phyloP scores from a whole-genome alignment of 2,113 vertebrate genomes.

The Cololabis saira region DNA sequence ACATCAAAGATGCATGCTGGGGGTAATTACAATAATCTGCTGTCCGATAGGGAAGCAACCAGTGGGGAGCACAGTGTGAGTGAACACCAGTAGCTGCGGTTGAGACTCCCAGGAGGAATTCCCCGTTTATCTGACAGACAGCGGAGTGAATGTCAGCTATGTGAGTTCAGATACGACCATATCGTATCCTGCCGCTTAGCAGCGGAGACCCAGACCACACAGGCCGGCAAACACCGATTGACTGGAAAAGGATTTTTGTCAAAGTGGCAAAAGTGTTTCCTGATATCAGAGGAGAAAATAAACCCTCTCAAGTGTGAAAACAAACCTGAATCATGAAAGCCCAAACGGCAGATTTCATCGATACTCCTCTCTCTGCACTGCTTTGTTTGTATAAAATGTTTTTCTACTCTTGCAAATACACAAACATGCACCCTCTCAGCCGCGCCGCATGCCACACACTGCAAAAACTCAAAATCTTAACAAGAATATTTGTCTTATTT shows the following conservation, averaged over 20 bases:
- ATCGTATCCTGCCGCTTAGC: constrained; percentile 46
- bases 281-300: constrained; percentile 60
- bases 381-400: constrained; percentile 35
- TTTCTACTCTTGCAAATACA: constrained; percentile 20
- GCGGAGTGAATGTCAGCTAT: constrained; percentile 55
- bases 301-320: not conserved
- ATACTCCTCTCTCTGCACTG: constrained; percentile 18
- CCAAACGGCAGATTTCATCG: constrained; percentile 48
- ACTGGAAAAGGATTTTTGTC: constrained; percentile 48
- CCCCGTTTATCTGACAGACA: constrained; percentile 53
- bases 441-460: not conserved
- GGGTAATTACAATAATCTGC: constrained; percentile 24
- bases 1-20: constrained; percentile 16
- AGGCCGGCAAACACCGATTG: constrained; percentile 47
- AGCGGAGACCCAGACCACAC: constrained; percentile 50
- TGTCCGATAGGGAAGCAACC: constrained; percentile 3
- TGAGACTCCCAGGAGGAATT: constrained; percentile 34
- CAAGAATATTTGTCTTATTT: no score
- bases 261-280: constrained; percentile 51
- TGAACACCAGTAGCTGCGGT: constrained; percentile 10
- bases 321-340: constrained; percentile 34
- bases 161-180: constrained; percentile 53
- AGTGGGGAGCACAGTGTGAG: constrained; percentile 17
- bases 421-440: constrained; percentile 30
- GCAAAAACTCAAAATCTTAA: no score